Evolutionary conservation across 1,140 invertebrate genomes (phyloP).

Genomic region (Drosophila pseudoobscura): DNA sequence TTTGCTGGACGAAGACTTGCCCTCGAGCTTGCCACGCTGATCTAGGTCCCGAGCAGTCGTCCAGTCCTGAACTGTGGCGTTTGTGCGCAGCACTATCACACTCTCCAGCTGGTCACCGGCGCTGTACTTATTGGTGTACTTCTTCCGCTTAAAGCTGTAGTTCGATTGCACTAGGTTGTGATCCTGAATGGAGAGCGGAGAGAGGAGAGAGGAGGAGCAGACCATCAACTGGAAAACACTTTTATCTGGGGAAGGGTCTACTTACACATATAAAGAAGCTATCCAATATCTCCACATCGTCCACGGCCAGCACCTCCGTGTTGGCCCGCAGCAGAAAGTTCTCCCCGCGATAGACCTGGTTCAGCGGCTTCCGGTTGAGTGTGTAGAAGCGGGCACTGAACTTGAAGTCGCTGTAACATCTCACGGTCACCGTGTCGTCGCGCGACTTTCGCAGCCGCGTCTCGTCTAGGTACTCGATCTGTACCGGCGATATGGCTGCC

Average conservation of each 20-base stretch:
- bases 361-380: conserved; percentile 66
- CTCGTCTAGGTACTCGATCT: conserved; percentile 78
- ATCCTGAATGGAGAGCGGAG: conserved; percentile 51
- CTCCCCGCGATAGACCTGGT: conserved; percentile 73
- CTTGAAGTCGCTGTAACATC: conserved; percentile 71
- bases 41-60: conserved; percentile 67
- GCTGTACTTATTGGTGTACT: conserved; percentile 72
- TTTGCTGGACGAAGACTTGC: conserved; percentile 43
- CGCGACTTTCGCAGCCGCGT: conserved; percentile 74
- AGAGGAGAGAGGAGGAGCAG: neutral
- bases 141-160: conserved; percentile 82
- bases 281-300: conserved; percentile 79
- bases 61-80: conserved; percentile 67
- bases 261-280: conserved; percentile 83
- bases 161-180: conserved; percentile 83
- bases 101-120: conserved; percentile 75
- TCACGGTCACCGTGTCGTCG: conserved; percentile 65
- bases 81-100: conserved; percentile 79
- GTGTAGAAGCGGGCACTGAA: conserved; percentile 76
- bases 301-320: conserved; percentile 64
- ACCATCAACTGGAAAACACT: no score
- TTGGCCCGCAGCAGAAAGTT: conserved; percentile 79
- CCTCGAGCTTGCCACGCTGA: conserved; percentile 54
- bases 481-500: conserved; percentile 61
- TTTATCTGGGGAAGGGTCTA: neutral